A percentile compares a stretch with the other conserved stretches of the same genome.
phyloP scores from a whole-genome alignment of 2,888 invertebrate genomes.

The Sphaerophoria rueppellii region DNA sequence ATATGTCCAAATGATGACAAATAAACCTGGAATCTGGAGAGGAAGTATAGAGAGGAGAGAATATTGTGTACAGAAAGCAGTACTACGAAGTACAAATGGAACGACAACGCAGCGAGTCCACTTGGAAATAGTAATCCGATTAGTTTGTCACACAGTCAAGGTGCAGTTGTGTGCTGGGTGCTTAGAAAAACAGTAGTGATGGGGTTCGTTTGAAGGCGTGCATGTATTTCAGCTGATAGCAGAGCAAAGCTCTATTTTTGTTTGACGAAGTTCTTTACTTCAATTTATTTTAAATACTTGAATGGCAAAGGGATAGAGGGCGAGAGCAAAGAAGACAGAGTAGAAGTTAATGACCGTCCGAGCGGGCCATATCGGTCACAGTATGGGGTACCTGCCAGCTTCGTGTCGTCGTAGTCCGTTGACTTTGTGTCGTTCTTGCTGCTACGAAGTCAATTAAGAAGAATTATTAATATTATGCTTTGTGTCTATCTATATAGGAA shows the following conservation, averaged over 20 bases:
- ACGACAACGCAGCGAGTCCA: constrained; percentile 48
- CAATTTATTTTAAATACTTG: constrained; percentile 44
- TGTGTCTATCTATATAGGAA: constrained; percentile 20
- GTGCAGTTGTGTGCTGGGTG: constrained; percentile 29
- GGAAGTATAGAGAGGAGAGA: neutral
- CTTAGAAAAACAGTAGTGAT: neutral
- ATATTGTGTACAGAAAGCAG: neutral
- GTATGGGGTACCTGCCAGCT: neutral
- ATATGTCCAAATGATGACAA: constrained; percentile 71
- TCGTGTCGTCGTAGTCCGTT: constrained; percentile 19
- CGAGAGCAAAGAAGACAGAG: constrained; percentile 19
- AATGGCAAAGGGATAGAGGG: neutral
- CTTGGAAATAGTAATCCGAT: constrained; percentile 73
- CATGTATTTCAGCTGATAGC: constrained; percentile 42
- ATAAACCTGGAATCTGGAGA: constrained; percentile 45
- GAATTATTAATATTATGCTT: constrained; percentile 69
- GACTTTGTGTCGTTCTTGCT: constrained; percentile 13
- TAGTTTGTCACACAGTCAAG: constrained; percentile 64
- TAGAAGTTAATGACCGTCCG: constrained; percentile 63
- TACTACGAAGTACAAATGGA: constrained; percentile 2
- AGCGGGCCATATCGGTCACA: constrained; percentile 26
- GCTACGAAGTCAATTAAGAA: constrained; percentile 61
- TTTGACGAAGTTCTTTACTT: constrained; percentile 32
- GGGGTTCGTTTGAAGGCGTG: constrained; percentile 8
- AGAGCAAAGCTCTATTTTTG: constrained; percentile 38